Conservation (phyloP, 2,113 vertebrate genomes). For the Orientallactaga bullata region DNA sequence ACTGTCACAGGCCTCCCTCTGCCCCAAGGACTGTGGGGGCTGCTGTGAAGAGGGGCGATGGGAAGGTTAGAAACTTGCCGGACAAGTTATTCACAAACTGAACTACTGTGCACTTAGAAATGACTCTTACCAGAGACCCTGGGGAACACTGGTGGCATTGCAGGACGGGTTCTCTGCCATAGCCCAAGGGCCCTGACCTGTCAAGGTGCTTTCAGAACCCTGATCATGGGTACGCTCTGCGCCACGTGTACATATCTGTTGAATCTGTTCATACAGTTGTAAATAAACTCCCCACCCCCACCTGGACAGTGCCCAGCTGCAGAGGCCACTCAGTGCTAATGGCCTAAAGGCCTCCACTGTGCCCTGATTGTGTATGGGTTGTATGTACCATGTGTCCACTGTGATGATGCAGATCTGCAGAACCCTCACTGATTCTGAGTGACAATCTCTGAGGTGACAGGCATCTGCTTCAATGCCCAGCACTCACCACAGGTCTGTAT, state of each 20-base stretch:
- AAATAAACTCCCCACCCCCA: conserved; percentile 40
- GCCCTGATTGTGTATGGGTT: neutral
- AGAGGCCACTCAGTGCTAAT: neutral
- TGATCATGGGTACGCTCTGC: neutral
- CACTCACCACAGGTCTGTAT: neutral
- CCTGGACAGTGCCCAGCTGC: rapidly evolving
- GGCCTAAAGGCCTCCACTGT: neutral
- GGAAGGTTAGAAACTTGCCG: conserved; percentile 50
- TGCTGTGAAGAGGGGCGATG: neutral
- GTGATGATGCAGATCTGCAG: neutral
- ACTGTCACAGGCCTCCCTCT: neutral
- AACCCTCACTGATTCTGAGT: no score
- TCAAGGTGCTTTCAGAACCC: conserved; percentile 41
- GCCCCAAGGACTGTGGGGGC: neutral
- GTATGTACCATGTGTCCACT: neutral
- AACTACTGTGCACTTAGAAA: neutral
- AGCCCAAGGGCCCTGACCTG: neutral
- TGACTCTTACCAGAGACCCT: neutral
- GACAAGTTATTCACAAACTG: neutral
- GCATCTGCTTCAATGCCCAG: no score
- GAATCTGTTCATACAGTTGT: conserved; percentile 54
- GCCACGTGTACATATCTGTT: neutral
- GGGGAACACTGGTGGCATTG: neutral
- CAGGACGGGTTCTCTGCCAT: neutral
- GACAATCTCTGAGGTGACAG: rapidly evolving